phyloP scores from a whole-genome alignment of 2,797 vertebrate species.

The Siniperca obscura region DNA sequence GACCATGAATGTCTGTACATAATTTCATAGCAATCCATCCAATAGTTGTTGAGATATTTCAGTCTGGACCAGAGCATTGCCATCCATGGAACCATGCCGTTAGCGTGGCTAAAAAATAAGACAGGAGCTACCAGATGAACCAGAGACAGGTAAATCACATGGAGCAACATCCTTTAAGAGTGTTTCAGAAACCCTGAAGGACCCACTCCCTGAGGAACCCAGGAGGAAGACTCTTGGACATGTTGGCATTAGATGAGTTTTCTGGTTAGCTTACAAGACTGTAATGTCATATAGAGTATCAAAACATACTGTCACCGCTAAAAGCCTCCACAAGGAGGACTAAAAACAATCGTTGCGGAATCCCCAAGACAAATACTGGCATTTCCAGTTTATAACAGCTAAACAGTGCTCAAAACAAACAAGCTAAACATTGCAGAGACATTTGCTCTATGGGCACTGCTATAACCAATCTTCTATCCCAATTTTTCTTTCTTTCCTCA shows the following conservation, averaged over 20 bases:
- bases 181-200: constrained; percentile 21
- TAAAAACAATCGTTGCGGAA: constrained; percentile 22
- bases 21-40: neutral
- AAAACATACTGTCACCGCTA: constrained; percentile 31
- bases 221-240: constrained; percentile 22
- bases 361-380: constrained; percentile 29
- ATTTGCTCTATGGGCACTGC: neutral
- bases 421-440: constrained; percentile 3
- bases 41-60: neutral
- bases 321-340: constrained; percentile 47
- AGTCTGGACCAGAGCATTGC: neutral
- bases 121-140: constrained; percentile 9
- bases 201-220: constrained; percentile 17
- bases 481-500: neutral
- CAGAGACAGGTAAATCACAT: constrained; percentile 22
- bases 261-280: constrained; percentile 24
- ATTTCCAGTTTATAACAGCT: constrained; percentile 44
- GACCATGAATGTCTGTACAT: neutral
- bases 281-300: constrained; percentile 11
- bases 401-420: constrained; percentile 40
- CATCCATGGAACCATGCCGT: neutral
- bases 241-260: constrained; percentile 24
- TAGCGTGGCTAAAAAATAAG: neutral
- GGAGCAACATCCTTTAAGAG: constrained; percentile 37
- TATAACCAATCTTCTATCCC: constrained; percentile 9